Evolutionary conservation across 2,888 invertebrate genomes (phyloP).

Genomic region (Parelbella ahira): DNA sequence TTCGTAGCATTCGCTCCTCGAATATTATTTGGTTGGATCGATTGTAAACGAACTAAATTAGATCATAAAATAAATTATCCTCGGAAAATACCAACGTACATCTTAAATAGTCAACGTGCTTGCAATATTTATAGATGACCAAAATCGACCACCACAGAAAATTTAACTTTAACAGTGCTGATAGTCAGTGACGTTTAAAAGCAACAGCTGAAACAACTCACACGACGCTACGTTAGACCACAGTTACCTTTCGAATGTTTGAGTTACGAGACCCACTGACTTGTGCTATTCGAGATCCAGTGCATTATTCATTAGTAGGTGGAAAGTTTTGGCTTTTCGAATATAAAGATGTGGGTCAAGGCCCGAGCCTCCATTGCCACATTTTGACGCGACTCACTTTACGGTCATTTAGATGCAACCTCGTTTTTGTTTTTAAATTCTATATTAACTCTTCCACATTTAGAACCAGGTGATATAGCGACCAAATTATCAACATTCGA

Average conservation of each 20-base stretch:
- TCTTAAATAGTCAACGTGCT: neutral
- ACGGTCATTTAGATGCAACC: conserved; percentile 48
- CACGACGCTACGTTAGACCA: too few species aligned
- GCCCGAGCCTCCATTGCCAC: conserved; percentile 32
- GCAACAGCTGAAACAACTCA: too few species aligned
- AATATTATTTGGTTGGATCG: too few species aligned
- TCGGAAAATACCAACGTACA: too few species aligned
- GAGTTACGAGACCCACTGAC: conserved; percentile 34
- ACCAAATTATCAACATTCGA: too few species aligned
- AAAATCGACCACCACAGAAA: too few species aligned
- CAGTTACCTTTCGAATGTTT: too few species aligned
- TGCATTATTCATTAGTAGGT: conserved; percentile 52
- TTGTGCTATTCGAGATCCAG: conserved; percentile 34
- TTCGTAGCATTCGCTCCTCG: too few species aligned
- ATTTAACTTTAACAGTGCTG: too few species aligned
- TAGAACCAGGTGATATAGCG: conserved; percentile 26
- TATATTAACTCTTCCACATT: conserved; percentile 40
- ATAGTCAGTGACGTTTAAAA: too few species aligned
- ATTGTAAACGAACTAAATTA: too few species aligned
- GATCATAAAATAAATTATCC: too few species aligned
- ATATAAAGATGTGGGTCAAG: conserved; percentile 60
- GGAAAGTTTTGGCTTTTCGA: conserved; percentile 57
- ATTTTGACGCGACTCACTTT: conserved; percentile 33
- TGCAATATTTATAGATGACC: neutral
- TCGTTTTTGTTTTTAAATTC: conserved; percentile 49